Conservation (phyloP, 1,140 invertebrate species). For the Stegodyphus mimosarum region DNA sequence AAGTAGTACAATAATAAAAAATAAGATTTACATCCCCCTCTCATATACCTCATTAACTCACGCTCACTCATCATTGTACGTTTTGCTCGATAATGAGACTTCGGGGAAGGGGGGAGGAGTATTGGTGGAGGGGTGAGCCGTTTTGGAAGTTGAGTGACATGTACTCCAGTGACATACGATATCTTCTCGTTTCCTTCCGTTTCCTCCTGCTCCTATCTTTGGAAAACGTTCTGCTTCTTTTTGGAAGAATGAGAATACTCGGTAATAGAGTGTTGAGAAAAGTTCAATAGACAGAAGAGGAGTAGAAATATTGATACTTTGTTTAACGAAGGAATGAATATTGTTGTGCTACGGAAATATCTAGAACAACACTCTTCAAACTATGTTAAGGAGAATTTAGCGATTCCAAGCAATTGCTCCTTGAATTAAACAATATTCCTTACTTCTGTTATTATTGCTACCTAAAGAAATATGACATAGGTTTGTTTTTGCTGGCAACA, state of each 20-base stretch:
- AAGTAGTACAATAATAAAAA: not conserved
- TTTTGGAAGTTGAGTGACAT: not conserved
- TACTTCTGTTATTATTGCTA: too few species aligned
- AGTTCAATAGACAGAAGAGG: too few species aligned
- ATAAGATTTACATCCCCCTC: not conserved
- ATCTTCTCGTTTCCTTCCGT: not conserved
- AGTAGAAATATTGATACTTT: not conserved
- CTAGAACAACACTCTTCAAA: too few species aligned
- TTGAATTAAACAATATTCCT: too few species aligned
- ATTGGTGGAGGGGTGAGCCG: too few species aligned
- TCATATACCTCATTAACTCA: not conserved
- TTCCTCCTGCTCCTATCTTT: not conserved
- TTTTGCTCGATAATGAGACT: not conserved
- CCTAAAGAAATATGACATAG: too few species aligned
- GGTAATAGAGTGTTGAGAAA: not conserved
- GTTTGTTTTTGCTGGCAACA: too few species aligned
- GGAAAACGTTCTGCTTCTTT: not conserved
- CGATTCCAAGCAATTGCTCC: too few species aligned
- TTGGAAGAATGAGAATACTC: not conserved
- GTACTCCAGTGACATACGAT: not conserved
- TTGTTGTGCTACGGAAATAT: too few species aligned
- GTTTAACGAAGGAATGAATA: too few species aligned
- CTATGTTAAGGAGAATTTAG: too few species aligned
- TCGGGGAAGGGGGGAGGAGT: too few species aligned
- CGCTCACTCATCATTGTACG: not conserved